Base-by-base conservation (phyloP, 2,113 vertebrate genomes). In the Dipodomys merriami region DNA sequence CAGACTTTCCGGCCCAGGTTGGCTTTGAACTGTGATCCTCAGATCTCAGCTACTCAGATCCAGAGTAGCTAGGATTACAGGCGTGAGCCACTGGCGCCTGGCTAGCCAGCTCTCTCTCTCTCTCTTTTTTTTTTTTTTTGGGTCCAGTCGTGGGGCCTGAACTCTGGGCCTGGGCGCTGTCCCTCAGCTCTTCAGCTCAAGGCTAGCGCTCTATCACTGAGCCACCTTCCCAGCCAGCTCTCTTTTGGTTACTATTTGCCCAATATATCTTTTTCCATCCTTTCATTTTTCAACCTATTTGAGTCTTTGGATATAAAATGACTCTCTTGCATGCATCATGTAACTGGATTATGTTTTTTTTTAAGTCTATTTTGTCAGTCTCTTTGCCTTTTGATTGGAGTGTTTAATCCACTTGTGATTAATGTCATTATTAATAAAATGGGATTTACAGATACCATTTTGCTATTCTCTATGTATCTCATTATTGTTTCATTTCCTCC, bases 301-400 rank as follows among this genome's bases (percentile, higher is more conserved):
- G 35, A 91, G 30, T 83, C 60, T 77, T 93, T 53, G 23, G 85
- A 60, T 86, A 71, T 64, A 23, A 91, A 88, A 27, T 57, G 35
- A 64, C 22, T 71, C 18, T 95, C 27, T 83, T 74, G 8, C 67
- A 72, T 60, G 46, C 7, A 44, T 60, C 16, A 25, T 57, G 2
- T 69, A 49, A 25, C 60, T 69, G 30, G 49, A 79, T 79, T 46
- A 44, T 27, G 29, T 16, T 82, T 13, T 87, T 62, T 35, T 33
- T 19, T 49, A 12, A 13, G 6, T 76, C 19, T 6, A 19, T 76
- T 83, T 22, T 87, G 2, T 23, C 30, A 49, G 39, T 39, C 39
- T 83, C 16, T 57, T 16, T 77, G 78, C 33, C 53, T 93, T 87
- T 95, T 73, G 68, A 68, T 44, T 60, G 7, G 25, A 49, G 46